phyloP scores from a whole-genome alignment of 2,888 invertebrate genomes.

The Protophormia terraenovae region DNA sequence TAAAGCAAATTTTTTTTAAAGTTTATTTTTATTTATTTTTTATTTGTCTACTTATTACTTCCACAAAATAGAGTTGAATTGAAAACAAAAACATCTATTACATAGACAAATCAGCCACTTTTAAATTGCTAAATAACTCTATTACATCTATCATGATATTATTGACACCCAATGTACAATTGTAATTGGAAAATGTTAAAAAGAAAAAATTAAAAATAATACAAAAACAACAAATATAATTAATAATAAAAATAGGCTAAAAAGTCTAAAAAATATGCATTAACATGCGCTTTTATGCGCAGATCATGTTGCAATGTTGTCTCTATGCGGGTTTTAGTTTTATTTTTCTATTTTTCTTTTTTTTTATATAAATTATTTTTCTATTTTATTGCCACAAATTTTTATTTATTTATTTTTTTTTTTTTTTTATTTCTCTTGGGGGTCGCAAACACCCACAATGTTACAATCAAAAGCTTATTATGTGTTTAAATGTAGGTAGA shows the following conservation, averaged over 20 bases:
- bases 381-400: constrained; percentile 9
- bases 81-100: not conserved
- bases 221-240: constrained; percentile 72
- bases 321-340: constrained; percentile 61
- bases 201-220: constrained; percentile 13
- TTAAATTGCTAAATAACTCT: constrained; percentile 11
- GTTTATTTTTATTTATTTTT: not conserved
- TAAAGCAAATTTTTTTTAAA: too few species aligned
- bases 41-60: too few species aligned
- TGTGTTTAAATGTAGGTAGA: constrained; percentile 48
- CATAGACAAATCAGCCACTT: not conserved
- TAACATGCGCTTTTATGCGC: constrained; percentile 65
- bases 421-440: not conserved
- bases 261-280: constrained; percentile 74
- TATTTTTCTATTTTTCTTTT: constrained; percentile 25
- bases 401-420: not conserved
- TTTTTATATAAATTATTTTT: not conserved
- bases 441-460: not conserved
- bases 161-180: constrained; percentile 28
- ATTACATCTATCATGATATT: not conserved
- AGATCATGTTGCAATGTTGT: constrained; percentile 53
- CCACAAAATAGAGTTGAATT: not conserved
- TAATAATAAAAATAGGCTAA: constrained; percentile 80
- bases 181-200: not conserved
- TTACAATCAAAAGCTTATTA: constrained; percentile 27